Evolutionary conservation across 2,888 invertebrate species (phyloP).

Genomic region (Scrobipalpa atriplicella): DNA sequence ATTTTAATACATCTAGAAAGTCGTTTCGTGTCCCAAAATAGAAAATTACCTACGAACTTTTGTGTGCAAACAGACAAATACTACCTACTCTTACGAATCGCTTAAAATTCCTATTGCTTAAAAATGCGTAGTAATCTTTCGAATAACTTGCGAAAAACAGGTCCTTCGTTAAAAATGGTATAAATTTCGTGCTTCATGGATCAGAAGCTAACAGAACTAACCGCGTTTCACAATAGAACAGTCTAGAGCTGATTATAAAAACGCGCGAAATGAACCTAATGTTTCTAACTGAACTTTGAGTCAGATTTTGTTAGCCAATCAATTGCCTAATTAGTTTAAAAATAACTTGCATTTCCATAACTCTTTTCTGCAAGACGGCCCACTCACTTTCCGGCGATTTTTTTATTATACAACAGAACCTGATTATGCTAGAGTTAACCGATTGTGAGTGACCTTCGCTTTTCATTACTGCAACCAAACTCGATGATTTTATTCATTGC

Average conservation of each 20-base stretch:
- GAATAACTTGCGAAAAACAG: background rate
- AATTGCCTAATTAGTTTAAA: constrained; percentile 11
- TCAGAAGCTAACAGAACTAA: background rate
- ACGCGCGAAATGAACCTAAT: background rate
- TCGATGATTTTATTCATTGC: background rate
- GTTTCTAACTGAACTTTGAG: background rate
- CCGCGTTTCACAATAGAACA: background rate
- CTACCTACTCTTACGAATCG: background rate
- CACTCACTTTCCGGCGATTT: constrained; percentile 11
- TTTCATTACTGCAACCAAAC: constrained; percentile 15
- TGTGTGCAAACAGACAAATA: too few species aligned
- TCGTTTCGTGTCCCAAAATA: too few species aligned
- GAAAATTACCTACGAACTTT: too few species aligned
- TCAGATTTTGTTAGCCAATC: constrained; percentile 2
- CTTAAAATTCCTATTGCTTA: background rate
- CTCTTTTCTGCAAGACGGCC: constrained; percentile 15
- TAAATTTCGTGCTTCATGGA: constrained; percentile 6
- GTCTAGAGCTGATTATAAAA: background rate
- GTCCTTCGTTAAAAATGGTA: background rate
- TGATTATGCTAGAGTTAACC: background rate
- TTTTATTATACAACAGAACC: constrained; percentile 14
- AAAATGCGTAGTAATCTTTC: background rate
- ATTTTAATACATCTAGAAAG: too few species aligned
- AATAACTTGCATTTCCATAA: constrained; percentile 14
- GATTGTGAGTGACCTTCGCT: constrained; percentile 17